Evolutionary conservation across 1,140 invertebrate genomes (phyloP).

Genomic region (Pemphigus obesinymphae): DNA sequence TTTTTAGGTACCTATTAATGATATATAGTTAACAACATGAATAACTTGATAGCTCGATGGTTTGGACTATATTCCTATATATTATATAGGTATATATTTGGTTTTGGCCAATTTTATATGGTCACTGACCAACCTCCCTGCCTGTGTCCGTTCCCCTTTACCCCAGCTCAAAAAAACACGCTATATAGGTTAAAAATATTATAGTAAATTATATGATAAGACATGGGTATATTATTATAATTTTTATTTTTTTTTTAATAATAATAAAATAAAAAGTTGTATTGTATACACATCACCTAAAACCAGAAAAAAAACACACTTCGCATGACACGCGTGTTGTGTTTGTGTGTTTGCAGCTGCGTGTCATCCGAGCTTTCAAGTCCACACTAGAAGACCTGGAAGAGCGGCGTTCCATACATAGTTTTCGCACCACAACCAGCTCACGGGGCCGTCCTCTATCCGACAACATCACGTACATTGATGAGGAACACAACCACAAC

Average conservation of each 20-base stretch:
- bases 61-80: no score
- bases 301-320: slow-evolving; percentile 35
- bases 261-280: not conserved
- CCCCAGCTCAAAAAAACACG: no score
- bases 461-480: slow-evolving; percentile 83
- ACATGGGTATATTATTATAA: no score
- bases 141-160: not conserved
- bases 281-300: slow-evolving; percentile 18
- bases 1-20: no score
- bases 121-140: not conserved
- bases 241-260: no score
- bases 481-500: slow-evolving; percentile 64
- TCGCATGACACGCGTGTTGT: slow-evolving; percentile 41
- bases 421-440: slow-evolving; percentile 92
- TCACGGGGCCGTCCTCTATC: slow-evolving; percentile 78
- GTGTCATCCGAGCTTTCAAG: slow-evolving; percentile 99
- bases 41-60: no score
- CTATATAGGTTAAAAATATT: no score
- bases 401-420: slow-evolving; percentile 95
- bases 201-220: no score
- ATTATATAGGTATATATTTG: no score
- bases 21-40: no score
- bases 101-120: not conserved
- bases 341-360: slow-evolving; percentile 76
- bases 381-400: slow-evolving; percentile 99